Percentiles rank a stretch among this genome's conserved stretches.
phyloP scores from a whole-genome alignment of 1,140 invertebrate species.

The Nasonia vitripennis region DNA sequence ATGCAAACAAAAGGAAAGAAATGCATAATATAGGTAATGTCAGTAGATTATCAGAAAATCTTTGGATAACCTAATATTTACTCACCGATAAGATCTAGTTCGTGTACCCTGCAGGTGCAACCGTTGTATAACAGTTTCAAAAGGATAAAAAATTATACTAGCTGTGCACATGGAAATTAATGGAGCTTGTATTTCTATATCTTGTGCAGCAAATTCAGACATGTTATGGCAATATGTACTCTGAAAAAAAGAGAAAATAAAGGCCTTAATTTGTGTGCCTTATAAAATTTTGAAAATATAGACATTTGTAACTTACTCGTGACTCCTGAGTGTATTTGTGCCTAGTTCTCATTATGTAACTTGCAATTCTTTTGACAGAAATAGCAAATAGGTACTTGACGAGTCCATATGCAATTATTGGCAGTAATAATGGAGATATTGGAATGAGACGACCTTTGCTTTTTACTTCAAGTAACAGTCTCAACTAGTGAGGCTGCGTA shows the following conservation, averaged over 20 bases:
- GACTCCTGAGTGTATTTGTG: constrained; percentile 74
- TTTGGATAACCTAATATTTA: neutral
- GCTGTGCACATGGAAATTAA: too few relatives aligned
- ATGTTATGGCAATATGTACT: constrained; percentile 80
- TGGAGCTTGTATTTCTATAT: constrained; percentile 79
- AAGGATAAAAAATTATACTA: constrained; percentile 79
- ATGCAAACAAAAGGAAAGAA: neutral
- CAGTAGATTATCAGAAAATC: neutral
- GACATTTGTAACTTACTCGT: constrained; percentile 65
- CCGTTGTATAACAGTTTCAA: constrained; percentile 93
- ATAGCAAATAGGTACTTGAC: constrained; percentile 84
- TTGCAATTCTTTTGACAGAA: constrained; percentile 78
- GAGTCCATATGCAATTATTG: constrained; percentile 86
- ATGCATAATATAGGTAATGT: neutral
- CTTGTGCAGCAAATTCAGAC: constrained; percentile 75
- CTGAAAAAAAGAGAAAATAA: constrained; percentile 62
- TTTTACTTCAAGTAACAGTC: constrained; percentile 89
- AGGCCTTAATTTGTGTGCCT: constrained; percentile 55
- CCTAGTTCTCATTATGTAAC: constrained; percentile 76
- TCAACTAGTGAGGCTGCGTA: constrained; percentile 95
- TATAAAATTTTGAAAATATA: neutral
- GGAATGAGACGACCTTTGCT: constrained; percentile 90
- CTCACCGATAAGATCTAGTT: too few relatives aligned
- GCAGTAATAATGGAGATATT: constrained; percentile 90
- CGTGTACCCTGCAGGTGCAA: constrained; percentile 91